These are phyloP conservation scores for Aleiodes sp. DNA, from an alignment of 1,140 invertebrate species.

Conservation along the genomic window DNA sequence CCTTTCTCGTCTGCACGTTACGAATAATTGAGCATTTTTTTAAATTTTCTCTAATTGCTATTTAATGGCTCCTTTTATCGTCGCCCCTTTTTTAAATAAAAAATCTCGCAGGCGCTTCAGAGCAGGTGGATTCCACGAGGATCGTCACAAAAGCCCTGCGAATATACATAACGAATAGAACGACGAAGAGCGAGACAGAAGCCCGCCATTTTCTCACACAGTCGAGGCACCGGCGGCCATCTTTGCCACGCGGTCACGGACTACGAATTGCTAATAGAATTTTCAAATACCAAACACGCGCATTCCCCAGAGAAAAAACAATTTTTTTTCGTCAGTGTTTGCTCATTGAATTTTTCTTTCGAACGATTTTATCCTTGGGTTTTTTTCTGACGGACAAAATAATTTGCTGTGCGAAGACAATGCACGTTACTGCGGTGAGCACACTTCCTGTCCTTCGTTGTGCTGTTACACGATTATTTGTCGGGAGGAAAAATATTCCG, in stretches of 20 bases:
- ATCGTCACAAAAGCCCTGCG: not conserved
- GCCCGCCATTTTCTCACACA: constrained; percentile 34
- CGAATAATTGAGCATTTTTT: not conserved
- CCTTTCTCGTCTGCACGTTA: constrained; percentile 18
- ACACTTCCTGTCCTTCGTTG: constrained; percentile 31
- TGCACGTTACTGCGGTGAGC: not conserved
- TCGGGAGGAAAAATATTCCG: not conserved
- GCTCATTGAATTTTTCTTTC: not conserved
- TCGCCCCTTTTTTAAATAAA: not conserved
- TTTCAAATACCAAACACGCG: no score
- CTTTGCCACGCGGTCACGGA: constrained; percentile 38
- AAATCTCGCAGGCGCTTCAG: not conserved
- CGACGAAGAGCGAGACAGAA: not conserved
- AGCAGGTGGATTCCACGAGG: constrained; percentile 28
- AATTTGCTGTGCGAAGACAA: constrained; percentile 12
- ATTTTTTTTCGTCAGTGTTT: not conserved
- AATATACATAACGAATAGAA: constrained; percentile 3
- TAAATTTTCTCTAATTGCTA: not conserved
- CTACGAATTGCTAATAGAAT: not conserved
- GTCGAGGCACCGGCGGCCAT: constrained; percentile 26
- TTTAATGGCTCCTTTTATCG: not conserved
- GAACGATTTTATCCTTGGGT: not conserved
- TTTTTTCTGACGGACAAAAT: not conserved
- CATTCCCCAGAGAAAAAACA: not conserved
- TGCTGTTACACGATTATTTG: constrained; percentile 8